A percentile compares a stretch with the other conserved stretches of the same genome.
Conservation (phyloP, 2,113 vertebrate species). For the Thamnophis sirtalis region DNA sequence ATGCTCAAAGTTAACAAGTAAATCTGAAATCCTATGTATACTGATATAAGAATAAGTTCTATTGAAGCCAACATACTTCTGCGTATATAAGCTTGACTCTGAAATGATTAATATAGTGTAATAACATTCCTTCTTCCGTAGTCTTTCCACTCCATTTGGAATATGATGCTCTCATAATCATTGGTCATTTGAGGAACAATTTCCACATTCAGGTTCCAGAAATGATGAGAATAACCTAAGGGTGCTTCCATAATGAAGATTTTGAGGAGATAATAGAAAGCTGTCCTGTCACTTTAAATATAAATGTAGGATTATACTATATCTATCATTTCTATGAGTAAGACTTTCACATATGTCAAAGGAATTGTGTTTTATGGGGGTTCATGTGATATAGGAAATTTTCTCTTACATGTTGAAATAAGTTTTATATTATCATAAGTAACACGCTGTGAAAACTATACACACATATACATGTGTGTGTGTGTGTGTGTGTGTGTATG, state of each 20-base stretch:
- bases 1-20: background rate
- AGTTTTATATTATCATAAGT: background rate
- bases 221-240: background rate
- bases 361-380: background rate
- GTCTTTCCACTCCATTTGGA: conserved; percentile 9
- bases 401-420: background rate
- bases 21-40: background rate
- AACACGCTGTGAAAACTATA: background rate
- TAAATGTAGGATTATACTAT: background rate
- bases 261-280: background rate
- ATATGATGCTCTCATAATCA: background rate
- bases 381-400: background rate
- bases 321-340: background rate
- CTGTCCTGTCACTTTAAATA: background rate
- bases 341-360: background rate
- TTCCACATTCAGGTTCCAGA: background rate
- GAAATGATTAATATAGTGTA: background rate
- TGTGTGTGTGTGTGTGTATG: too few relatives aligned
- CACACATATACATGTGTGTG: too few relatives aligned
- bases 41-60: background rate
- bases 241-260: background rate
- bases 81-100: background rate
- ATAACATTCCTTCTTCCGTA: background rate
- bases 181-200: background rate
- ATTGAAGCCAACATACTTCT: background rate